Percentiles rank a stretch among this genome's conserved stretches.
Evolutionary conservation across 2,888 invertebrate species (phyloP).

Genomic region (Athalia circularis): DNA sequence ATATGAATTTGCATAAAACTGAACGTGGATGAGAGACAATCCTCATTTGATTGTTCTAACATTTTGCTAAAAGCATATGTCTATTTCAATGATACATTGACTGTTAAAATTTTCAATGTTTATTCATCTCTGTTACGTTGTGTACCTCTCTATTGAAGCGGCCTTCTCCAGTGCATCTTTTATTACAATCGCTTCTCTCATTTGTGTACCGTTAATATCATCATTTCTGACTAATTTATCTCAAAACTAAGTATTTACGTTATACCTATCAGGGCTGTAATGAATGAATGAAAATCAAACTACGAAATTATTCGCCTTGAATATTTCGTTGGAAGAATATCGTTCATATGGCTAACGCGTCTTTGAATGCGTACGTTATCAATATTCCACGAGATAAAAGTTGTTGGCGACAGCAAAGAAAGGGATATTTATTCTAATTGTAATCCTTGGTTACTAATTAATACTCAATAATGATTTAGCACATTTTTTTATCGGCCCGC

Average conservation of each 20-base stretch:
- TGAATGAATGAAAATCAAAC: no score
- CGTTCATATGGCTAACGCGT: neutral
- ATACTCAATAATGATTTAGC: constrained; percentile 19
- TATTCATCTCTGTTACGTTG: neutral
- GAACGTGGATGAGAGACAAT: neutral
- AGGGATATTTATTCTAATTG: neutral
- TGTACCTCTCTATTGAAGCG: neutral
- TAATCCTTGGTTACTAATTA: constrained; percentile 27
- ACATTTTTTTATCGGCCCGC: neutral
- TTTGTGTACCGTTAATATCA: no score
- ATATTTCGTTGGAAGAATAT: neutral
- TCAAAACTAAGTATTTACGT: no score
- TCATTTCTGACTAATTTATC: no score
- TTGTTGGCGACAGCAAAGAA: neutral
- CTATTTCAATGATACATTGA: neutral
- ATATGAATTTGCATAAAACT: neutral
- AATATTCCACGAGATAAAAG: constrained; percentile 4
- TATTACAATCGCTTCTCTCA: no score
- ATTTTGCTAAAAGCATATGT: neutral
- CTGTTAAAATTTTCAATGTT: neutral
- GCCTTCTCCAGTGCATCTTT: no score
- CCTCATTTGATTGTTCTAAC: neutral
- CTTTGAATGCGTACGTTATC: neutral
- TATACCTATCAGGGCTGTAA: no score
- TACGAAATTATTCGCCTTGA: no score